These are phyloP conservation scores for Rynchops niger DNA, from an alignment of 2,113 vertebrate genomes.

Conservation along the genomic window DNA sequence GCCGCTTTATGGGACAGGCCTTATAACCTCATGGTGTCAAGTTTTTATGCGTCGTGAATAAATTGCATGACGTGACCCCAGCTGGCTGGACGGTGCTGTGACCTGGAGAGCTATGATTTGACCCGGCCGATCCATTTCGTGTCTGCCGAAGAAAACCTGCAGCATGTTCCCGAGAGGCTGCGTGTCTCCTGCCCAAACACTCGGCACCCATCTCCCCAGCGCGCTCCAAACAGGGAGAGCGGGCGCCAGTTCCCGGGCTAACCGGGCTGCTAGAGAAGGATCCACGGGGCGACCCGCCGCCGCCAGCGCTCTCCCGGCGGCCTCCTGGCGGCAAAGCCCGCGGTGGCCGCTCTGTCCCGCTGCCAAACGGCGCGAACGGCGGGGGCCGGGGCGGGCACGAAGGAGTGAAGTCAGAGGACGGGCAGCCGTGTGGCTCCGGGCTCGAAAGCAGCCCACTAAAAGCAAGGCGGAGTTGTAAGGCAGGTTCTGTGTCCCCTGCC, in stretches of 20 bases:
- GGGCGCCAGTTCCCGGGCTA: fast-evolving
- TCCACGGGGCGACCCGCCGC: background rate
- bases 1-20: background rate
- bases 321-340: too few species aligned
- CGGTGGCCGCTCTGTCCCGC: background rate
- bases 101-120: fast-evolving
- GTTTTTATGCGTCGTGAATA: fast-evolving
- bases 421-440: background rate
- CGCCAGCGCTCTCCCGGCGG: background rate
- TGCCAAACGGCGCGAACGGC: background rate
- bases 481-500: too few species aligned
- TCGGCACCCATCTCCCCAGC: background rate
- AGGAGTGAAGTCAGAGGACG: background rate
- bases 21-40: fast-evolving
- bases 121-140: background rate
- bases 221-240: background rate
- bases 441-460: background rate
- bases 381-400: fast-evolving
- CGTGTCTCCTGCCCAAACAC: background rate
- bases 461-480: background rate
- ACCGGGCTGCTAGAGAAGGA: too few species aligned
- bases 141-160: background rate
- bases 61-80: background rate
- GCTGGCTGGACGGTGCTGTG: background rate
- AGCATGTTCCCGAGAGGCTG: fast-evolving